These are phyloP conservation scores for Mythimna albipuncta DNA, from an alignment of 2,888 invertebrate genomes.

Conservation along the genomic window DNA sequence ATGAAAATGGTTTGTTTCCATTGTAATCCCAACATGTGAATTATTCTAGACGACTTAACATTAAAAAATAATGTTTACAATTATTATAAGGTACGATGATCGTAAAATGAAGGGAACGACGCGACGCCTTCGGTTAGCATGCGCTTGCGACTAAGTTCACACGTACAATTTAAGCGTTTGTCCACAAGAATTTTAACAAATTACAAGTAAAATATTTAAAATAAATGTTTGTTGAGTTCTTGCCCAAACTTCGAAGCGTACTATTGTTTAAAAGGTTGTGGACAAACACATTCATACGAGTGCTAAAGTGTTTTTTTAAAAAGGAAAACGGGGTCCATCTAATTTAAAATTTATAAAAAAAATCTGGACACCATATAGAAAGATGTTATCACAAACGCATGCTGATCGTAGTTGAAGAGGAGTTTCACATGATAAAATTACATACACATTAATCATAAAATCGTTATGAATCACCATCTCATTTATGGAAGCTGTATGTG, in stretches of 20 bases:
- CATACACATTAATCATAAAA: conserved; percentile 71
- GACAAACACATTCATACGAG: conserved; percentile 25
- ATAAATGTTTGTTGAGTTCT: conserved; percentile 50
- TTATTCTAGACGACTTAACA: conserved; percentile 72
- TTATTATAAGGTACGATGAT: conserved; percentile 68
- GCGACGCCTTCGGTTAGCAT: conserved; percentile 51
- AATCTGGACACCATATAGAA: conserved; percentile 12
- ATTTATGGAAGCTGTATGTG: conserved; percentile 71
- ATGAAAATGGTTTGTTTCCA: conserved; percentile 64
- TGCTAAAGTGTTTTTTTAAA: conserved; percentile 4
- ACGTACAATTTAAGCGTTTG: conserved; percentile 22
- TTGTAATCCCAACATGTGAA: conserved; percentile 71
- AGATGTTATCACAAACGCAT: conserved; percentile 62
- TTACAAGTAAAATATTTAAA: conserved; percentile 42
- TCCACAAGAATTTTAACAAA: conserved; percentile 43
- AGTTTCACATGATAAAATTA: conserved; percentile 69
- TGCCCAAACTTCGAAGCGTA: conserved; percentile 20
- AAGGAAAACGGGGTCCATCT: conserved; percentile 8
- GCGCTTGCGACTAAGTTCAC: conserved; percentile 52
- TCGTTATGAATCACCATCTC: conserved; percentile 68
- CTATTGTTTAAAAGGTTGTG: conserved; percentile 38
- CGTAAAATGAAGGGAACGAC: conserved; percentile 66
- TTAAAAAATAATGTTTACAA: conserved; percentile 68
- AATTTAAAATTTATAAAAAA: conserved; percentile 6
- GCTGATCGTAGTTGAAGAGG: conserved; percentile 51